Conservation (phyloP, 2,797 vertebrate genomes). For the Epinephelus coioides region DNA sequence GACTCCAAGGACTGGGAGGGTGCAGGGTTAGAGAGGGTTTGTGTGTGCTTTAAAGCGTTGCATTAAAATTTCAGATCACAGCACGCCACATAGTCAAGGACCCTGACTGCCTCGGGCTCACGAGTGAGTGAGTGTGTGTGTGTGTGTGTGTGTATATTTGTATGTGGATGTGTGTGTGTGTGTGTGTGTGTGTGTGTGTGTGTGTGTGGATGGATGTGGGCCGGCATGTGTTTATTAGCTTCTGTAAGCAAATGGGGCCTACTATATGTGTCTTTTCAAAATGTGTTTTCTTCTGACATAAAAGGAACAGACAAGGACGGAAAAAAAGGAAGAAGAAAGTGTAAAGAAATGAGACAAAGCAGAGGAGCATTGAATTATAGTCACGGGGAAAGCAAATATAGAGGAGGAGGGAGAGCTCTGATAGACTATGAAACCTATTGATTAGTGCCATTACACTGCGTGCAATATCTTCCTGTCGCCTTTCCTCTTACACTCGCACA, state of each 20-base stretch:
- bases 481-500: slow-evolving; percentile 58
- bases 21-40: slow-evolving; percentile 85
- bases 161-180: slow-evolving; percentile 27
- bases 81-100: slow-evolving; percentile 87
- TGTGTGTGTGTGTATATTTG: slow-evolving; percentile 19
- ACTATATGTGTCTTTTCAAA: slow-evolving; percentile 73
- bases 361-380: slow-evolving; percentile 10
- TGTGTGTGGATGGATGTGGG: slow-evolving; percentile 61
- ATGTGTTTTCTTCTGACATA: slow-evolving; percentile 65
- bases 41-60: slow-evolving; percentile 86
- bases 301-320: slow-evolving; percentile 62
- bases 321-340: slow-evolving; percentile 32
- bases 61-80: slow-evolving; percentile 88
- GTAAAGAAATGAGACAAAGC: slow-evolving; percentile 46
- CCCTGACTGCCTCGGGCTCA: slow-evolving; percentile 85
- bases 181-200: slow-evolving; percentile 40
- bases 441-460: slow-evolving; percentile 70
- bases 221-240: slow-evolving; percentile 82
- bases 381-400: slow-evolving; percentile 15
- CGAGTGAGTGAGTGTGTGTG: slow-evolving; percentile 63
- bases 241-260: slow-evolving; percentile 76
- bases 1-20: slow-evolving; percentile 86
- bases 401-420: neutral
- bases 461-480: slow-evolving; percentile 66
- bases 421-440: slow-evolving; percentile 69